A percentile compares a stretch with the other conserved stretches of the same genome.
These are phyloP conservation scores for Cybosia mesomella DNA, from an alignment of 2,888 invertebrate species.

Conservation along the genomic window DNA sequence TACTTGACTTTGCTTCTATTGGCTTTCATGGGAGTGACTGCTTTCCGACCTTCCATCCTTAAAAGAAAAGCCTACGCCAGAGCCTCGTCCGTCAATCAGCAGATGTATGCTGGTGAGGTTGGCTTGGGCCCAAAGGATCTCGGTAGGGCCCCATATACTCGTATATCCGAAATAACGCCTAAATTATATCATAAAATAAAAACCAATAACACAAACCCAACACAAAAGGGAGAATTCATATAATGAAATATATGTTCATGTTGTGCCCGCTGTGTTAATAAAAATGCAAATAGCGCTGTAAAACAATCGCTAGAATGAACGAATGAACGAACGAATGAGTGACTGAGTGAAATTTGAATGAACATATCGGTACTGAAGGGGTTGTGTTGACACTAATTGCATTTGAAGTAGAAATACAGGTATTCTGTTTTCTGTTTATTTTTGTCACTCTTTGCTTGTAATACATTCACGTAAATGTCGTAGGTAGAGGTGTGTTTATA, in stretches of 20 bases:
- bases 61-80: no score
- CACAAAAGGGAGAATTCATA: conserved; percentile 23
- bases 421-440: conserved; percentile 8
- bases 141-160: no score
- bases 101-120: no score
- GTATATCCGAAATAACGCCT: not conserved
- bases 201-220: not conserved
- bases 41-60: no score
- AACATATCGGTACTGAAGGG: conserved; percentile 13
- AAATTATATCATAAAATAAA: conserved; percentile 2
- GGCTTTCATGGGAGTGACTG: no score
- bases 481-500: not conserved
- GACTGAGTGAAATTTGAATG: conserved; percentile 17
- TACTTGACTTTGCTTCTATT: no score
- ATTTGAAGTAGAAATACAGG: conserved; percentile 22
- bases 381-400: conserved; percentile 16
- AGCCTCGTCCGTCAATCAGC: no score
- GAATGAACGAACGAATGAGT: conserved; percentile 30
- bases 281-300: conserved; percentile 49
- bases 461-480: no score
- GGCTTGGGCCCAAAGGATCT: no score
- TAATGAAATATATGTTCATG: conserved; percentile 30
- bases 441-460: not conserved
- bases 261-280: conserved; percentile 44
- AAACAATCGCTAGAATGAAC: conserved; percentile 41